These are phyloP conservation scores for Emmelina monodactyla DNA, from an alignment of 2,888 invertebrate species.

Conservation along the genomic window DNA sequence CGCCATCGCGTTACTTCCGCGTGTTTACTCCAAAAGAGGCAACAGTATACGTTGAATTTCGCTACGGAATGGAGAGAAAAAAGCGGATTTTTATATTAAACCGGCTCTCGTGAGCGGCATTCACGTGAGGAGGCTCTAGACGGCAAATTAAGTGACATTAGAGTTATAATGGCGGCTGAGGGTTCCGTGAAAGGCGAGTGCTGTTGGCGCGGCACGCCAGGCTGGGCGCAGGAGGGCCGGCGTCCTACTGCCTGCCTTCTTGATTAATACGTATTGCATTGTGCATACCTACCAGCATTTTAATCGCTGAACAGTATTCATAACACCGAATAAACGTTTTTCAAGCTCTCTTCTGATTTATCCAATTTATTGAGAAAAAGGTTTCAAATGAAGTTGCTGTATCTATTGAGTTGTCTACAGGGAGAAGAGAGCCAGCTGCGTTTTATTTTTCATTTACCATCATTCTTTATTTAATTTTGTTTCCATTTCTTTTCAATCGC, in stretches of 20 bases:
- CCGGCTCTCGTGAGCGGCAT: constrained; percentile 49
- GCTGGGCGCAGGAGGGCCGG: no score
- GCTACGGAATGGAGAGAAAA: constrained; percentile 22
- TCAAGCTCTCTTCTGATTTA: no score
- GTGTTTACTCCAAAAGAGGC: constrained; percentile 55
- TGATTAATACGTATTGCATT: no score
- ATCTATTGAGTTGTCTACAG: no score
- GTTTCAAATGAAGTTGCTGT: no score
- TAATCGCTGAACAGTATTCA: no score
- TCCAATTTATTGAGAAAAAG: no score
- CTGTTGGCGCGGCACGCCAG: constrained; percentile 42
- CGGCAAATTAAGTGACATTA: constrained; percentile 65
- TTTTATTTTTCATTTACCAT: constrained; percentile 28
- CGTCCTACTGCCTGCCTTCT: no score
- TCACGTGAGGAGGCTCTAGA: constrained; percentile 60
- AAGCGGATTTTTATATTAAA: constrained; percentile 60
- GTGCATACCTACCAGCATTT: no score
- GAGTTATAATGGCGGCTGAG: constrained; percentile 54
- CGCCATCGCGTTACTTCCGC: constrained; percentile 53
- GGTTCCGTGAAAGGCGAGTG: constrained; percentile 47
- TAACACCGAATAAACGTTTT: no score
- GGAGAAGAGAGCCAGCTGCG: constrained; percentile 43
- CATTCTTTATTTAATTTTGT: constrained; percentile 35
- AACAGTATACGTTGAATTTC: constrained; percentile 48
- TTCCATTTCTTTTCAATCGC: constrained; percentile 37